Percentiles rank a stretch among this genome's conserved stretches.
Evolutionary conservation across 2,113 vertebrate genomes (phyloP).

Genomic region (Papio anubis): DNA sequence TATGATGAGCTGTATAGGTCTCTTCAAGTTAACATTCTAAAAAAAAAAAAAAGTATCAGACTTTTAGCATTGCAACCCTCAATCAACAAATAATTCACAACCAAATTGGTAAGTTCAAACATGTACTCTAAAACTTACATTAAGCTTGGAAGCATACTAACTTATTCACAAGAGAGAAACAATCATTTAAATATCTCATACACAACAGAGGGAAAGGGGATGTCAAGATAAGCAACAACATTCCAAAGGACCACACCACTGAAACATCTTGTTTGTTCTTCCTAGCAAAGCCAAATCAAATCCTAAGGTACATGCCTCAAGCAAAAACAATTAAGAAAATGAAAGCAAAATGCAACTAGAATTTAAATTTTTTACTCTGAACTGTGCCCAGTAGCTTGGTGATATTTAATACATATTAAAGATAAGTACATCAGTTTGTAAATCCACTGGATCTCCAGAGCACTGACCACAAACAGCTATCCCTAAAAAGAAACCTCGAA

Average conservation of each 20-base stretch:
- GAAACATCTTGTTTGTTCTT: neutral
- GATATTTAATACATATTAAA: neutral
- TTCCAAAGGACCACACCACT: neutral
- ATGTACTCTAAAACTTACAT: neutral
- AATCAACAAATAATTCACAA: conserved; percentile 30
- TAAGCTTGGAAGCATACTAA: neutral
- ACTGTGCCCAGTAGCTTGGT: neutral
- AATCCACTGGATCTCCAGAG: neutral
- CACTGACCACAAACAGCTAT: neutral
- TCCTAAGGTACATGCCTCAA: neutral
- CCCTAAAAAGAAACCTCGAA: conserved; percentile 70
- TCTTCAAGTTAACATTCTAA: neutral
- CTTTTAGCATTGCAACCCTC: neutral
- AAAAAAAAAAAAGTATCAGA: neutral
- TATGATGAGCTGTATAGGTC: neutral
- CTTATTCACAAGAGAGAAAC: neutral
- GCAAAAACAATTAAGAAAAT: conserved; percentile 4
- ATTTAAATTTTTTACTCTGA: conserved; percentile 24
- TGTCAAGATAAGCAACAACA: neutral
- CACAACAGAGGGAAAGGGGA: neutral
- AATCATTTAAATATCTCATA: neutral
- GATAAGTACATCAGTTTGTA: conserved; percentile 25
- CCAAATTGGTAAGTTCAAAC: conserved; percentile 29
- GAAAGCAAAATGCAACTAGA: neutral
- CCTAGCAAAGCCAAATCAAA: neutral